phyloP scores from a whole-genome alignment of 1,140 invertebrate genomes.

The Helicoverpa zea region DNA sequence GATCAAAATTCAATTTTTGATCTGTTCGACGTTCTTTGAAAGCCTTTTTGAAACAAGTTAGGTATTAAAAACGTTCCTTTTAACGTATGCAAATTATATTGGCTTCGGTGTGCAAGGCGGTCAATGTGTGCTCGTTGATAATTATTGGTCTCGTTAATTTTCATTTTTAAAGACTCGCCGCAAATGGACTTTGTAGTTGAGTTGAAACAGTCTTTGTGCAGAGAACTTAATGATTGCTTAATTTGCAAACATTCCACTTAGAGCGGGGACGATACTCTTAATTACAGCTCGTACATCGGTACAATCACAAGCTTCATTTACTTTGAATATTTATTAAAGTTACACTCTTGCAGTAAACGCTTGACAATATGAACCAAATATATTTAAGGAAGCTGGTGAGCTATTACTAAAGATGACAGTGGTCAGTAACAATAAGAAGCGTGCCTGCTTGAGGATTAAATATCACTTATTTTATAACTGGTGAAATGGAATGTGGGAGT shows the following conservation, averaged over 20 bases:
- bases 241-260: neutral
- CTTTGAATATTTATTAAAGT: neutral
- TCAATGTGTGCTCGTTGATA: conserved; percentile 23
- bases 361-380: too few species aligned
- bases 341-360: neutral
- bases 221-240: conserved; percentile 3
- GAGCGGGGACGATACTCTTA: conserved; percentile 3
- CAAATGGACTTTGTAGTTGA: conserved; percentile 20
- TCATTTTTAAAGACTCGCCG: conserved; percentile 22
- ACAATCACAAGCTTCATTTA: neutral
- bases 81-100: neutral
- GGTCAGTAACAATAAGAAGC: too few species aligned
- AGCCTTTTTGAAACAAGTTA: neutral
- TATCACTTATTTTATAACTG: too few species aligned
- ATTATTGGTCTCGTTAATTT: conserved; percentile 32
- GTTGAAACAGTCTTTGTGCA: neutral
- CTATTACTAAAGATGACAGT: too few species aligned
- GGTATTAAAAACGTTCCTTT: too few species aligned
- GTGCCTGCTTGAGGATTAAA: too few species aligned
- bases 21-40: neutral
- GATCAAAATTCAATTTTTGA: too few species aligned
- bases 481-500: too few species aligned
- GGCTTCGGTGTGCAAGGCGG: neutral
- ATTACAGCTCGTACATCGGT: neutral
- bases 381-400: too few species aligned